Base-by-base conservation (phyloP, 1,140 invertebrate species). In the Cotesia typhae region DNA sequence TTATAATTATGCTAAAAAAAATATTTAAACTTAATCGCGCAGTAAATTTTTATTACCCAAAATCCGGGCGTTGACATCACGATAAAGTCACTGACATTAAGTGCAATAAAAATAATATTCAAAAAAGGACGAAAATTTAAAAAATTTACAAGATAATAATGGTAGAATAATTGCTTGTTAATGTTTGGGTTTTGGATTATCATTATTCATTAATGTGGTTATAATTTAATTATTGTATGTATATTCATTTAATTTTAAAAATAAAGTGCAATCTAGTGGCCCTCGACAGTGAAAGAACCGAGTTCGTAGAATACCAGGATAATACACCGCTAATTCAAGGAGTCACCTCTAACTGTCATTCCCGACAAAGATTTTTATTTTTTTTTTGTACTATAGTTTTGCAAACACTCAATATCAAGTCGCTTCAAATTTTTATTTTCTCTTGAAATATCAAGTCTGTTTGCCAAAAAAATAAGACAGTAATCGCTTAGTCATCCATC, bases 191-290 rank as follows among this genome's bases (percentile, higher is more conserved):
- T 68, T 41, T 73, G 72, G 66, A 68, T 73, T 28, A 28, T 28
- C 28, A 28, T 28, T 28, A 28, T 1, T 28, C 28, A 28, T 28
- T 73, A 72, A 9, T 67, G 17, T 68, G 66, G 52, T 55, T 52
- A 73, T 63, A 53, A 61, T 28, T 28, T 63, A 53, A 41, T 41
- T 47, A 7, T 47, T 47, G 41, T 47, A 47, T 47, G 28, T 28
- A 28, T 28, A 28, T 28, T 28, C 1, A 28, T 28, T 28, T 28
- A 28, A 28, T 28, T 28, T 47, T 9, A 47, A 47, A 47, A 47
- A 47, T 47, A 60, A 71, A 67, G 7, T 73, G 66, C 72, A 73
- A 63, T 69, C 72, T 73, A 73, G 72, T 73, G 72, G 65, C 72
- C 66, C 67, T 69, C 66, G 67, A 69, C 38, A 61, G 53, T 41